These are phyloP conservation scores for Stichopus chloronotus DNA, from an alignment of 35 echinoderm and acorn worm genomes.

Conservation along the genomic window DNA sequence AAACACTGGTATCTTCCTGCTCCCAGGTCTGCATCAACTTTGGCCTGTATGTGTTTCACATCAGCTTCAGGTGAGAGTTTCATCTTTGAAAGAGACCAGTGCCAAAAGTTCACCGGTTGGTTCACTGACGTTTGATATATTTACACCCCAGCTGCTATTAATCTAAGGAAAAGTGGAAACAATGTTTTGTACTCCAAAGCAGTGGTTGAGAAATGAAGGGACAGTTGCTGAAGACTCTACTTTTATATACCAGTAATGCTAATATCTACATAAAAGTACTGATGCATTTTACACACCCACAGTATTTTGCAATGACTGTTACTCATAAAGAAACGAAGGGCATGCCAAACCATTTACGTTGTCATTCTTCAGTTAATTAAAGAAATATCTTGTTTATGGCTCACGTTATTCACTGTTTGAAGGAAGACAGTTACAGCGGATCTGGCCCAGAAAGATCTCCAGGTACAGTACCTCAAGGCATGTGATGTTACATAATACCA, in stretches of 20 bases:
- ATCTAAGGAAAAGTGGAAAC: neutral
- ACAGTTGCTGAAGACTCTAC: neutral
- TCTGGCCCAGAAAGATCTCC: too few species aligned
- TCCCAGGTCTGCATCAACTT: neutral
- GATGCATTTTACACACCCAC: neutral
- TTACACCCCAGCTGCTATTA: constrained; percentile 7
- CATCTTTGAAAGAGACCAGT: constrained; percentile 39
- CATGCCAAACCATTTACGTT: too few species aligned
- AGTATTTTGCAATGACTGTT: neutral
- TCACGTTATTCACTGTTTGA: too few species aligned
- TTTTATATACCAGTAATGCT: neutral
- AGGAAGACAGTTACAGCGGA: too few species aligned
- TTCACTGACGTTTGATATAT: neutral
- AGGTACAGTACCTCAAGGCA: too few species aligned
- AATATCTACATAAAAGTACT: too few species aligned
- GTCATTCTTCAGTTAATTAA: too few species aligned
- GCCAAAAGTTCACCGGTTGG: constrained; percentile 18
- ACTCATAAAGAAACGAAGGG: neutral
- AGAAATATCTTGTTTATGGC: too few species aligned
- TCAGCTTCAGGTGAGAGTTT: constrained; percentile 2
- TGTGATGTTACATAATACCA: too few species aligned
- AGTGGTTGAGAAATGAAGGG: neutral
- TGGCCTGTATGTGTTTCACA: neutral
- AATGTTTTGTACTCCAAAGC: too few species aligned
- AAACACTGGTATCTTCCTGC: neutral